Conservation (phyloP, 2,888 invertebrate species). For the Gonocerus acuteangulatus region DNA sequence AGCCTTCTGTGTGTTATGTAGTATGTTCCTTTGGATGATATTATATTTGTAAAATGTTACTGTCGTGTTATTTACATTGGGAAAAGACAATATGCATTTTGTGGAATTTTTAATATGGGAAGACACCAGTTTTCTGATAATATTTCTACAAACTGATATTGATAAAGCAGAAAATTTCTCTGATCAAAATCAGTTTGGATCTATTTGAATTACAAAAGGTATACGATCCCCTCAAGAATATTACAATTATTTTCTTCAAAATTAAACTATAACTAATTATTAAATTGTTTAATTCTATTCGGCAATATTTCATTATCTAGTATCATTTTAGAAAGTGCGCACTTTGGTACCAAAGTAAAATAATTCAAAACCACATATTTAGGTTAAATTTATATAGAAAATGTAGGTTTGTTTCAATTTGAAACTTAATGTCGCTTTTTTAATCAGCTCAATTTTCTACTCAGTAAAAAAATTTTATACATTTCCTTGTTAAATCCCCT, state of each 20-base stretch:
- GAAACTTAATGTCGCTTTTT: too few species aligned
- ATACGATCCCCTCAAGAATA: too few species aligned
- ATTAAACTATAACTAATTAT: not conserved
- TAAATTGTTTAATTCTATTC: not conserved
- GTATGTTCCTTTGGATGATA: slow-evolving; percentile 5
- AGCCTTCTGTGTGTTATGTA: slow-evolving; percentile 12
- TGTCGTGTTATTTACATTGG: slow-evolving; percentile 22
- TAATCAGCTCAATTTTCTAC: too few species aligned
- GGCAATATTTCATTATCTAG: not conserved
- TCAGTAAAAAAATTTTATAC: too few species aligned
- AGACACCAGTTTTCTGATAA: slow-evolving; percentile 24
- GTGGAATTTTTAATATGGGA: slow-evolving; percentile 25
- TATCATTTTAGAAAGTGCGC: not conserved
- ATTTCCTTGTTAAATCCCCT: too few species aligned
- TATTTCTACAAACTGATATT: slow-evolving; percentile 7
- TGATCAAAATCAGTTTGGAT: slow-evolving; percentile 12
- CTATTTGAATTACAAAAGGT: slow-evolving; percentile 4
- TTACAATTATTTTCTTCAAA: not conserved
- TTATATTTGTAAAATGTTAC: slow-evolving; percentile 9
- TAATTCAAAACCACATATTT: not conserved
- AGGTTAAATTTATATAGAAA: too few species aligned
- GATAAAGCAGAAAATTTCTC: not conserved
- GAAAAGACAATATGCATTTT: slow-evolving; percentile 23
- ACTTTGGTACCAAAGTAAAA: not conserved
- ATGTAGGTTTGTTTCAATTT: too few species aligned